phyloP scores from a whole-genome alignment of 2,797 vertebrate species.

The Pangasius sanitwongsei region DNA sequence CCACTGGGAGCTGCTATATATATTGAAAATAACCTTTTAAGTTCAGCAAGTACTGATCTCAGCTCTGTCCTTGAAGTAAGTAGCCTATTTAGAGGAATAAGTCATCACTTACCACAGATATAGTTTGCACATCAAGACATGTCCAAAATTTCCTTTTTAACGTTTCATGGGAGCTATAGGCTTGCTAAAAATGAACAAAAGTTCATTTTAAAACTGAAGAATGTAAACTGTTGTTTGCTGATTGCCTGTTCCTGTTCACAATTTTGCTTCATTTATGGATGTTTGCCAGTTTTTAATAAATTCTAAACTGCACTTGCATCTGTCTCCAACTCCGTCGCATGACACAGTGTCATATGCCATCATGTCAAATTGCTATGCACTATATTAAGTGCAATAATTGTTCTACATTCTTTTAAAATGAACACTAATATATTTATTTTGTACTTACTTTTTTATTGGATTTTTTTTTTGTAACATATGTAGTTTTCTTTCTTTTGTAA shows the following conservation, averaged over 20 bases:
- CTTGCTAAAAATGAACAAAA: background rate
- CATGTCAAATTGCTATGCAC: background rate
- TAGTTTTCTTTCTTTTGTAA: too few relatives aligned
- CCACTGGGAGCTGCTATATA: constrained; percentile 21
- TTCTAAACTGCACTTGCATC: too few relatives aligned
- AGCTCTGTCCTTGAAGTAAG: constrained; percentile 13
- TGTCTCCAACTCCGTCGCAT: too few relatives aligned
- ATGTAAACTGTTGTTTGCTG: too few relatives aligned
- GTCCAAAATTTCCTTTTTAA: background rate
- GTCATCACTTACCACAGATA: background rate
- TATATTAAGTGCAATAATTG: background rate
- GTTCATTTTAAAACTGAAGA: background rate
- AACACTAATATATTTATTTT: background rate
- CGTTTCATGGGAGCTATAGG: background rate
- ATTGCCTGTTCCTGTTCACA: too few relatives aligned
- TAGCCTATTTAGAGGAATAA: constrained; percentile 3
- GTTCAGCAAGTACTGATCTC: background rate
- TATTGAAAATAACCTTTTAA: constrained; percentile 26
- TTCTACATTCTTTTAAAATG: background rate
- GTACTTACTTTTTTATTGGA: background rate
- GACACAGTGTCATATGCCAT: background rate
- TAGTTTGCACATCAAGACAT: background rate
- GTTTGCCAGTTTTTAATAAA: background rate
- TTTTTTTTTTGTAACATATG: too few relatives aligned
- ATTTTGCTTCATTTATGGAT: too few relatives aligned